A percentile compares a stretch with the other conserved stretches of the same genome.
Conservation (phyloP, 2,888 invertebrate species). For the Drosophila robusta region DNA sequence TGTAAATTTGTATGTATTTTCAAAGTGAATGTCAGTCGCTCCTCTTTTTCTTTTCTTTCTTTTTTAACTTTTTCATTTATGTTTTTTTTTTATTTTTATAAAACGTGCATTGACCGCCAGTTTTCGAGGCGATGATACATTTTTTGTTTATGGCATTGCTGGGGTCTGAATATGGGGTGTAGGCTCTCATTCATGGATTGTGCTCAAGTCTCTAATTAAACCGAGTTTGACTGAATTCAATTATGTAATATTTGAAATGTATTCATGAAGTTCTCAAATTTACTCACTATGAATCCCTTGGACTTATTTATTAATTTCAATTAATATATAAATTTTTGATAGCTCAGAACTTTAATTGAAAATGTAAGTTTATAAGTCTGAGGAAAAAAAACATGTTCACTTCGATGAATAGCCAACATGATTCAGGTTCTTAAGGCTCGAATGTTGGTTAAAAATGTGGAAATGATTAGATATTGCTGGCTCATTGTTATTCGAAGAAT, state of each 20-base stretch:
- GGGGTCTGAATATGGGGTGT: slow-evolving; percentile 24
- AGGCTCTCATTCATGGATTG: slow-evolving; percentile 22
- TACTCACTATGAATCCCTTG: no score
- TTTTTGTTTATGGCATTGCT: slow-evolving; percentile 38
- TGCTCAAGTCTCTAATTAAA: slow-evolving; percentile 1
- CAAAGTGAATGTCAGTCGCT: slow-evolving; percentile 63
- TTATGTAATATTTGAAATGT: no score
- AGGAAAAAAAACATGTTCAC: background rate
- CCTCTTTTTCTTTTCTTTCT: slow-evolving; percentile 17
- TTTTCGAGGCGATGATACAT: slow-evolving; percentile 60
- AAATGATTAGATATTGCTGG: background rate
- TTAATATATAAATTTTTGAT: no score
- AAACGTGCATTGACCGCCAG: slow-evolving; percentile 66
- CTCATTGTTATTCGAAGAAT: slow-evolving; percentile 35
- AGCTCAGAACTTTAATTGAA: background rate
- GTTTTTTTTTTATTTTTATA: slow-evolving; percentile 23
- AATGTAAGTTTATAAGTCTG: no score
- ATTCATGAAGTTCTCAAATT: no score
- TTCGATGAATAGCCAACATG: background rate
- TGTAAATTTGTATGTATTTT: slow-evolving; percentile 47
- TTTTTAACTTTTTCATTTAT: slow-evolving; percentile 11
- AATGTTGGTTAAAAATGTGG: background rate
- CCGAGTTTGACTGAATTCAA: background rate
- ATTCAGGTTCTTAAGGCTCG: background rate
- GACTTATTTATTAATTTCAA: no score